A percentile compares a stretch with the other conserved stretches of the same genome.
Conservation (phyloP, 2,797 vertebrate genomes). For the Alca torda region DNA sequence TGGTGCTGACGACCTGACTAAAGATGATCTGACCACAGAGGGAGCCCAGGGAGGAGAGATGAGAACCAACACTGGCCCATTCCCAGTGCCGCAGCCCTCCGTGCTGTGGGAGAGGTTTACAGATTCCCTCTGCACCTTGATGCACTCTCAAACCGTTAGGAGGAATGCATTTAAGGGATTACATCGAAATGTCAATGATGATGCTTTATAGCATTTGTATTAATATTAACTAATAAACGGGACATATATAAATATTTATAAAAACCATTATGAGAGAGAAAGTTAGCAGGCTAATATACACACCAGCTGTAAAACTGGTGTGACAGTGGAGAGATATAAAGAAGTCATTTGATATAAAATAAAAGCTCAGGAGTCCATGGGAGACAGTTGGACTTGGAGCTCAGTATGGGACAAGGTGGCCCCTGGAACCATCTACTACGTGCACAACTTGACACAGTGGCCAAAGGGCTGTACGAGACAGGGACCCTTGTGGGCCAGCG, state of each 20-base stretch:
- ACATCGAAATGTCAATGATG: not conserved
- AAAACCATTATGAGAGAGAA: not conserved
- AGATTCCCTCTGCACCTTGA: not conserved
- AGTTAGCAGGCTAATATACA: not conserved
- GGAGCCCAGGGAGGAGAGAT: not conserved
- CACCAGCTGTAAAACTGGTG: not conserved
- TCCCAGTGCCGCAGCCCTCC: not conserved
- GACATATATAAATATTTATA: not conserved
- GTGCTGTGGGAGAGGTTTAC: not conserved
- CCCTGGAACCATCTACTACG: not conserved
- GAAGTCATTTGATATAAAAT: not conserved
- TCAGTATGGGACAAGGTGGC: not conserved
- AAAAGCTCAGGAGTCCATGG: not conserved
- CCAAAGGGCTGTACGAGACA: not conserved
- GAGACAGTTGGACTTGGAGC: not conserved
- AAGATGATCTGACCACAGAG: not conserved
- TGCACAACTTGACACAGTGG: not conserved
- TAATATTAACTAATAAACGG: not conserved
- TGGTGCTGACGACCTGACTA: not conserved
- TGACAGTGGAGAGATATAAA: not conserved
- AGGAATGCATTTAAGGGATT: not conserved
- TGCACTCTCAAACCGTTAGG: not conserved
- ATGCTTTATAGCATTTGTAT: not conserved
- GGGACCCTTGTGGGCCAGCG: not conserved
- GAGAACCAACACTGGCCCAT: not conserved